A percentile compares a stretch with the other conserved stretches of the same genome.
Evolutionary conservation across 2,888 invertebrate species (phyloP).

Genomic region (Plusia festucae): DNA sequence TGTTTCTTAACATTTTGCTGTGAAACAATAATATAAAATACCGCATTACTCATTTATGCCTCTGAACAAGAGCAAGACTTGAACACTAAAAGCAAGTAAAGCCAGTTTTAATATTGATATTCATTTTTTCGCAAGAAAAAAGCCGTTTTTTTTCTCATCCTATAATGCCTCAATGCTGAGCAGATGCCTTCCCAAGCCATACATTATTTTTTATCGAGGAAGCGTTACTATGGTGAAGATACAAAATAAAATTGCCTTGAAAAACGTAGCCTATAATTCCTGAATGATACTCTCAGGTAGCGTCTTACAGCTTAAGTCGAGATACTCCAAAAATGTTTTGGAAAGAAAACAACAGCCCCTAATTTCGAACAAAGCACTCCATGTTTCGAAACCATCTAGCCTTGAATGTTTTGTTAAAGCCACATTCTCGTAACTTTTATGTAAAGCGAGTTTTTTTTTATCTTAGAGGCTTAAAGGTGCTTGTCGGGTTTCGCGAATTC

Average conservation of each 20-base stretch:
- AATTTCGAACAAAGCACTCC: constrained; percentile 38
- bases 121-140: too few relatives aligned
- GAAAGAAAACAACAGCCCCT: not conserved
- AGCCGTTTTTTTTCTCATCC: too few relatives aligned
- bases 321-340: constrained; percentile 3
- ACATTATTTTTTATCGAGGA: too few relatives aligned
- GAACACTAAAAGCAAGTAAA: too few relatives aligned
- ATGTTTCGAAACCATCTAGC: constrained; percentile 30
- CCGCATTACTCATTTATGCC: too few relatives aligned
- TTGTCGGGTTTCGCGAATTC: constrained; percentile 10
- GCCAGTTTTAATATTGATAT: too few relatives aligned
- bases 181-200: too few relatives aligned
- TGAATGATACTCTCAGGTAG: constrained; percentile 3
- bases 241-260: not conserved
- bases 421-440: constrained; percentile 34
- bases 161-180: too few relatives aligned
- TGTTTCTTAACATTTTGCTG: too few relatives aligned
- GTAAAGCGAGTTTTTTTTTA: constrained; percentile 33
- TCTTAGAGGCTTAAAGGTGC: constrained; percentile 17
- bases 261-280: not conserved
- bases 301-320: not conserved
- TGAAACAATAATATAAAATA: too few relatives aligned
- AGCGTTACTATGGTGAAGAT: not conserved
- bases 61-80: too few relatives aligned
- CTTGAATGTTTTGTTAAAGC: constrained; percentile 35